These are phyloP conservation scores for Cyprinodon brontotheroides DNA, from an alignment of 2,113 vertebrate genomes.

Conservation along the genomic window DNA sequence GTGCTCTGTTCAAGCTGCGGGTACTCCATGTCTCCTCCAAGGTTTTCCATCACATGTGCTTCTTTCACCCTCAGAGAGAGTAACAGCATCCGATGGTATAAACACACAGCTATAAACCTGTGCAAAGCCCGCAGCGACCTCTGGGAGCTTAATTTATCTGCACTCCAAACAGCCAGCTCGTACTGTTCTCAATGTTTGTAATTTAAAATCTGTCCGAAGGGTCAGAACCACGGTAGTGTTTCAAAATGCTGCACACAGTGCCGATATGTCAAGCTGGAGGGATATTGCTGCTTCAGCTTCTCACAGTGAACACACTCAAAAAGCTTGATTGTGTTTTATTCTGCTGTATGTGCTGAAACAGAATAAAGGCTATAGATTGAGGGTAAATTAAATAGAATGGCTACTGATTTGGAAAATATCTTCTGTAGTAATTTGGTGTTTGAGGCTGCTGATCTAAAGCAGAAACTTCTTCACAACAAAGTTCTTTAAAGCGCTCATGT, in stretches of 20 bases:
- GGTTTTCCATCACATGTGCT: conserved; percentile 6
- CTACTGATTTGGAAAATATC: conserved; percentile 19
- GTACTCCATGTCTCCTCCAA: conserved; percentile 28
- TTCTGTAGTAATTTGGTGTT: conserved; percentile 2
- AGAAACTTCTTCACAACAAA: conserved; percentile 1
- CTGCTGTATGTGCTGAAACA: conserved; percentile 54
- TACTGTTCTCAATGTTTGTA: conserved; percentile 41
- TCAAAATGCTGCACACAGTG: conserved; percentile 47
- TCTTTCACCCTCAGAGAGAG: conserved; percentile 2
- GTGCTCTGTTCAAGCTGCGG: conserved; percentile 6
- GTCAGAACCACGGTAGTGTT: conserved; percentile 20
- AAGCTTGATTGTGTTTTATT: conserved; percentile 37
- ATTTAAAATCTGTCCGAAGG: conserved; percentile 44
- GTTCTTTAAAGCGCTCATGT: background rate
- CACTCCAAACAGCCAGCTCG: conserved; percentile 24
- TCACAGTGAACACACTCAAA: conserved; percentile 25
- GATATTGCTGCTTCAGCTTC: conserved; percentile 58
- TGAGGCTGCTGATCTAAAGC: conserved; percentile 9
- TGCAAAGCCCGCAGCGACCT: conserved; percentile 40
- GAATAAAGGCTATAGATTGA: conserved; percentile 29
- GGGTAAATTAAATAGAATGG: conserved; percentile 42
- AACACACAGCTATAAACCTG: conserved; percentile 25
- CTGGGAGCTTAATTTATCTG: conserved; percentile 50
- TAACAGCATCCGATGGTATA: conserved; percentile 45
- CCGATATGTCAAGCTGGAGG: conserved; percentile 46